Evolutionary conservation across 2,888 invertebrate species (phyloP), one percentile per base, ranked within the genome.

Genomic region (Steinernema carpocapsae): DNA sequence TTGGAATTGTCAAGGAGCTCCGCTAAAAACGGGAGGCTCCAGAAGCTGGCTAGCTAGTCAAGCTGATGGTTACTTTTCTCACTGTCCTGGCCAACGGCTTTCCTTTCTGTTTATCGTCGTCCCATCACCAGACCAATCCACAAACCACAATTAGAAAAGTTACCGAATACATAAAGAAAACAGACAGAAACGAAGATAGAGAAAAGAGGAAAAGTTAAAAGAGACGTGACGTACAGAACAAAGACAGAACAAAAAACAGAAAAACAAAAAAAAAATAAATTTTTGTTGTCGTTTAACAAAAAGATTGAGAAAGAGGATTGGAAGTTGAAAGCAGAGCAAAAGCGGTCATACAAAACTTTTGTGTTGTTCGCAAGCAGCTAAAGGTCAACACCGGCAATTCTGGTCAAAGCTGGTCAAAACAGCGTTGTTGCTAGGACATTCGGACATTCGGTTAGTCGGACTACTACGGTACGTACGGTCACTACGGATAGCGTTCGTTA

Each of bases 371-470:
- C 22, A 51, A 73, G 32, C 45, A 70, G 59, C 70, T 72, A 70
- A 70, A 48, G 43, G 72, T 26, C 51, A 71, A 77, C 72, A 72
- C 71, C 71, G 14, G 59, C 46, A 75, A 26, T n/a, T n/a, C n/a
- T n/a, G n/a, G n/a, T n/a, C n/a, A n/a, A n/a, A n/a, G n/a, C n/a
- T n/a, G n/a, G n/a, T n/a, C n/a, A n/a, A n/a, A n/a, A n/a, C n/a
- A n/a, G n/a, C n/a, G n/a, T n/a, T n/a, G n/a, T n/a, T n/a, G n/a
- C n/a, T n/a, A n/a, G n/a, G n/a, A n/a, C n/a, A n/a, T n/a, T n/a
- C n/a, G n/a, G n/a, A 6, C 56, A 24, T 24, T 14, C 12, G 56
- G 56, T 22, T 56, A 56, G 56, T 56, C 22, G 12, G 56, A n/a
- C n/a, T n/a, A n/a, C n/a, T n/a, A n/a, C n/a, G n/a, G n/a, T n/a